Base-by-base conservation (phyloP, 2,888 invertebrate species). In the Scaptomyza polygonia region DNA sequence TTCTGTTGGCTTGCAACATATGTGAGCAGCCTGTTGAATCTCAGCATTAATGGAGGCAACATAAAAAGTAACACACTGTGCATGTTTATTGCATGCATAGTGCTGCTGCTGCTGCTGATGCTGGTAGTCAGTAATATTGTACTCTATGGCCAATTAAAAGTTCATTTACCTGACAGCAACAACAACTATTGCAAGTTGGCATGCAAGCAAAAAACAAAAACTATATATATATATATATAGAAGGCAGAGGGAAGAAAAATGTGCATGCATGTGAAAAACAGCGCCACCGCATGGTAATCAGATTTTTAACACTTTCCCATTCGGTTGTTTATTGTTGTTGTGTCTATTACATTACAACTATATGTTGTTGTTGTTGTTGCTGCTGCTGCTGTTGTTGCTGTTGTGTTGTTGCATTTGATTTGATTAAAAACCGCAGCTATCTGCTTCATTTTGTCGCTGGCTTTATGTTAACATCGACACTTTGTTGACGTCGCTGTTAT, bases 241-340 rank as follows among this genome's bases (percentile, higher is more conserved):
- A 36, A 34, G 34, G 43, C 61, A 80, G 72, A 69, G 79, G 82
- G 70, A 85, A 85, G 70, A 72, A 71, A 85, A 63, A 73, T 86
- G 83, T 74, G 77, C 77, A 79, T 77, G 83, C 72, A 83, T 86
- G 83, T 75, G 75, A 77, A 77, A 77, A 86, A 72, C 63, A 86
- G 70, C 55, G 70, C 84, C 88, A 84, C 84, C 88, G 86, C 84
- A 84, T 88, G 80, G 87, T 88, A 88, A 84, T 84, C 84, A 78
- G 84, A 80, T 84, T 84, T 88, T 84, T 76, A 88, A 84, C 84
- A 84, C 84, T 84, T 84, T 84, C 88, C 88, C 88, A 72, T 86
- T 86, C 51, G 81, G 62, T 75, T 72, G 63, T 59, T 69, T 40
- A 47, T 54, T 62, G 51, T 66, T 59, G 67, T 65, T 67, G 57